phyloP scores from a whole-genome alignment of 1,140 invertebrate species.

The Habropoda laboriosa region DNA sequence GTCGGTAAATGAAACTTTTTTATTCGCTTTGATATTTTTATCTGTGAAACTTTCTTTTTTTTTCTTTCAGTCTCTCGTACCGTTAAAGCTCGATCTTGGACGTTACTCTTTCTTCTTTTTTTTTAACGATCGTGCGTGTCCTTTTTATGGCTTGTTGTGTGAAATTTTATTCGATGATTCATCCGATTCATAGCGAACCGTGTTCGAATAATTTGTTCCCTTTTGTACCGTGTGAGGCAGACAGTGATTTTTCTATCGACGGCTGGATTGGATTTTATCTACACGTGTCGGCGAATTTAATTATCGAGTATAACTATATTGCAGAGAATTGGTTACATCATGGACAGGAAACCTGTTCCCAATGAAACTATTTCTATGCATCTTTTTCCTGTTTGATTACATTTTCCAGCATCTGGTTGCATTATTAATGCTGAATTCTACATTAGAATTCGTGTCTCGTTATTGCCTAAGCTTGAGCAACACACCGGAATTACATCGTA shows the following conservation, averaged over 20 bases:
- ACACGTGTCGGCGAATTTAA: not conserved
- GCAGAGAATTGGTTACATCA: conserved; percentile 2
- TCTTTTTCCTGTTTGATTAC: conserved; percentile 25
- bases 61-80: not conserved
- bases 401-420: not conserved
- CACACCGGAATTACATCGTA: not conserved
- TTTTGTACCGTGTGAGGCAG: not conserved
- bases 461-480: not conserved
- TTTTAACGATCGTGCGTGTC: too few species aligned
- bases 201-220: not conserved
- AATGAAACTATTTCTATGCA: conserved; percentile 21
- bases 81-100: too few species aligned
- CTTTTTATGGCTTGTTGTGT: too few species aligned
- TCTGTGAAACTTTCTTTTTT: not conserved
- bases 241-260: not conserved
- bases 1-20: not conserved
- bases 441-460: conserved; percentile 1
- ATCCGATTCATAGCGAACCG: too few species aligned
- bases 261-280: not conserved
- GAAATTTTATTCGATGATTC: not conserved
- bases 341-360: not conserved
- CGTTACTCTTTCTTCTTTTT: too few species aligned
- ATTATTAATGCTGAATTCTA: not conserved
- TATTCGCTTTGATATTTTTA: not conserved
- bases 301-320: not conserved